Conservation (phyloP, 2,888 invertebrate genomes). For the Brassicogethes aeneus region DNA sequence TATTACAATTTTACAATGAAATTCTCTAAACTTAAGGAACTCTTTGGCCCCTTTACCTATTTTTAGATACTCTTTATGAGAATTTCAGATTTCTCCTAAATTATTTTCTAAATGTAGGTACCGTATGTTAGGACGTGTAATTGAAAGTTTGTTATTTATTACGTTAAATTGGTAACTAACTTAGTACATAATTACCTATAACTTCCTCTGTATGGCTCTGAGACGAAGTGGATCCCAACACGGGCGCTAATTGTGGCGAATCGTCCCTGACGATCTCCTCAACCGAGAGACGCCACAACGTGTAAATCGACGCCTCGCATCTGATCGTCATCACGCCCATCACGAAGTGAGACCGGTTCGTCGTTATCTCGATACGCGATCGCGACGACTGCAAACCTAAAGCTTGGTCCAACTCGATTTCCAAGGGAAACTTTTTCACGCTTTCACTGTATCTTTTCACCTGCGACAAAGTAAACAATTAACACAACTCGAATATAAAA, state of each 20-base stretch:
- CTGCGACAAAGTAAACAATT: conserved; percentile 20
- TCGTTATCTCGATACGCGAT: conserved; percentile 31
- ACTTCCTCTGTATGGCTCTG: conserved; percentile 32
- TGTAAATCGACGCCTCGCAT: conserved; percentile 31
- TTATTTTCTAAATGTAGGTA: too few relatives aligned
- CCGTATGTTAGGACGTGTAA: too few relatives aligned
- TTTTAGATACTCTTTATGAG: too few relatives aligned
- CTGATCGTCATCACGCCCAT: conserved; percentile 30
- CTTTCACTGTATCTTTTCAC: conserved; percentile 23
- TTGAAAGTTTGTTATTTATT: too few relatives aligned
- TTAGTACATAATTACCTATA: too few relatives aligned
- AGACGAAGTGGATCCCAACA: conserved; percentile 37
- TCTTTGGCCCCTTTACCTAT: too few relatives aligned
- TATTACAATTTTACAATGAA: too few relatives aligned
- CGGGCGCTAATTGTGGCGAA: conserved; percentile 33
- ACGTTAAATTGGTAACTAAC: too few relatives aligned
- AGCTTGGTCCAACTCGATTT: conserved; percentile 22
- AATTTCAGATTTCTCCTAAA: too few relatives aligned
- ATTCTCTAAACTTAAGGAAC: too few relatives aligned
- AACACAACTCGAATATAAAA: conserved; percentile 10
- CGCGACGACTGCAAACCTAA: conserved; percentile 27
- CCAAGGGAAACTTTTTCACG: conserved; percentile 23
- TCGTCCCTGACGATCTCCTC: conserved; percentile 31
- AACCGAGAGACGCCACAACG: conserved; percentile 29
- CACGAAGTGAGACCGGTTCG: conserved; percentile 29